Conservation (phyloP, 2,888 invertebrate genomes). For the Lingula anatina region DNA sequence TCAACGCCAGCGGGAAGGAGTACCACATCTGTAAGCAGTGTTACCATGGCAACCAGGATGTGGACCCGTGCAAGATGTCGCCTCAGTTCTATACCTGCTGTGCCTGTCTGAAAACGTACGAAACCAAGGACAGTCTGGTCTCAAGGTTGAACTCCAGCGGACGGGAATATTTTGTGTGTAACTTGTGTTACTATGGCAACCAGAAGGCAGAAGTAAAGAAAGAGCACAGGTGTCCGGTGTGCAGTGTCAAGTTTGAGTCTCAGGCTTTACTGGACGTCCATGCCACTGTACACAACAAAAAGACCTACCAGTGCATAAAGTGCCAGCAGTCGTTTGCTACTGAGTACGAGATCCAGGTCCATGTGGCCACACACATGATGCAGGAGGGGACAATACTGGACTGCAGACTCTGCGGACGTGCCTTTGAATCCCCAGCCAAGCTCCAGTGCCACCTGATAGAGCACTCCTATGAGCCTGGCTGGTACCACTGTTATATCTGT, state of each 20-base stretch:
- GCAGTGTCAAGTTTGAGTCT: conserved; percentile 10
- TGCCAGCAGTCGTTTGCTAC: conserved; percentile 63
- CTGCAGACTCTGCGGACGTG: conserved; percentile 72
- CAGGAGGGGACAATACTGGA: conserved; percentile 61
- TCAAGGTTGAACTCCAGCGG: conserved; percentile 31
- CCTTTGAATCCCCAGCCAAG: conserved; percentile 69
- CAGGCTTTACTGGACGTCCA: too few relatives aligned
- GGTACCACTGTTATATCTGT: conserved; percentile 83
- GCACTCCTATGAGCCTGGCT: conserved; percentile 81
- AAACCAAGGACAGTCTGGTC: conserved; percentile 27
- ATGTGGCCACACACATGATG: conserved; percentile 59
- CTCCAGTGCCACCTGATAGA: conserved; percentile 86
- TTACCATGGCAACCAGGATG: background rate
- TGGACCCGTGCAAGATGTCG: background rate
- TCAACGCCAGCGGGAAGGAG: background rate
- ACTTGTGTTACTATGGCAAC: conserved; percentile 62
- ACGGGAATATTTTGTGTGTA: conserved; percentile 60
- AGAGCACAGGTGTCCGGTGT: background rate
- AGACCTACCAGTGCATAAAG: conserved; percentile 62
- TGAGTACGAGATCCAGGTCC: conserved; percentile 62
- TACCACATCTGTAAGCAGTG: conserved; percentile 52
- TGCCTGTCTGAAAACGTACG: conserved; percentile 36
- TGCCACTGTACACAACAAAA: conserved; percentile 43
- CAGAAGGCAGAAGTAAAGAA: conserved; percentile 41
- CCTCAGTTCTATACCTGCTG: conserved; percentile 47